Evolutionary conservation across 2,797 vertebrate genomes (phyloP).

Genomic region (Pseudotriccus pelzelni): DNA sequence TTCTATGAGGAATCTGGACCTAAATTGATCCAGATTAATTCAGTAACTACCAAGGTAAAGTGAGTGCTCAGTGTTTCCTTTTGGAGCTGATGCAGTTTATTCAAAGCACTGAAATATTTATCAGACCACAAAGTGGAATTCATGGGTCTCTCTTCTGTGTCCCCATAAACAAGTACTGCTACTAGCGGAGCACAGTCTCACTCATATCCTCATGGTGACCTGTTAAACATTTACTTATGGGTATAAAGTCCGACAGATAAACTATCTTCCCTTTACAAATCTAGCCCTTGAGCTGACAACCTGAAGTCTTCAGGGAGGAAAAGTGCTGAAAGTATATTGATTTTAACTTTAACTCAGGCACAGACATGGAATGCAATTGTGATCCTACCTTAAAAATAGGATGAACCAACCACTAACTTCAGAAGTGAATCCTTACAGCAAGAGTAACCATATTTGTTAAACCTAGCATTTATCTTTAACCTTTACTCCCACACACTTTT

Average conservation of each 20-base stretch:
- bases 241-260: neutral
- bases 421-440: neutral
- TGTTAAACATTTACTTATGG: neutral
- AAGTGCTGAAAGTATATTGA: neutral
- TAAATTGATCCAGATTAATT: neutral
- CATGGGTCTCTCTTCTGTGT: neutral
- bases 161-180: neutral
- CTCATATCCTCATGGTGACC: neutral
- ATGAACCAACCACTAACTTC: neutral
- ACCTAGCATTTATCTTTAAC: slow-evolving; percentile 26
- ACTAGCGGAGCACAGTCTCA: neutral
- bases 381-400: neutral
- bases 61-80: neutral
- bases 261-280: neutral
- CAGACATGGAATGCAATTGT: neutral
- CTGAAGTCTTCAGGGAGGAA: neutral
- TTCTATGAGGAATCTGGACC: neutral
- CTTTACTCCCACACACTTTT: slow-evolving; percentile 24
- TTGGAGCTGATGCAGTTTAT: neutral
- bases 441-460: neutral
- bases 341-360: neutral
- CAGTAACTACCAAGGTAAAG: neutral
- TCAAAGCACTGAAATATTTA: neutral
- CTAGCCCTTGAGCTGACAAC: neutral
- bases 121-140: neutral